Evolutionary conservation across 1,140 invertebrate species (phyloP).

Genomic region (Uloborus diversus): DNA sequence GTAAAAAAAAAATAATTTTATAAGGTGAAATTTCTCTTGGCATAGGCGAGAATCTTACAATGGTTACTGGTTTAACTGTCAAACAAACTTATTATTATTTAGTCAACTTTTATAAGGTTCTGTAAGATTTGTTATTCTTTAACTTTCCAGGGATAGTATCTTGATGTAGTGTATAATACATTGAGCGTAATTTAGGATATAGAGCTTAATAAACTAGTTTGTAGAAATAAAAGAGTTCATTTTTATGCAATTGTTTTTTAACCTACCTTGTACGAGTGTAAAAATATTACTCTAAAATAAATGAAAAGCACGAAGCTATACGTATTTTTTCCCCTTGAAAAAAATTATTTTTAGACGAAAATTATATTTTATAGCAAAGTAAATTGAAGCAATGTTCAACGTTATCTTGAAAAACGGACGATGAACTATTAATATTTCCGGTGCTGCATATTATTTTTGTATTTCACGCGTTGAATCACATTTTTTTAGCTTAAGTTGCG

Average conservation of each 20-base stretch:
- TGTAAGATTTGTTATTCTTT: conserved; percentile 48
- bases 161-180: background rate
- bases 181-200: background rate
- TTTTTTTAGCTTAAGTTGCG: too few relatives aligned
- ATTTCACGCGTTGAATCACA: too few relatives aligned
- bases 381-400: too few relatives aligned
- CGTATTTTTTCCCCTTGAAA: background rate
- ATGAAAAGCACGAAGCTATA: background rate
- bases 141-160: conserved; percentile 2
- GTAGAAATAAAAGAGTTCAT: background rate
- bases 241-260: background rate
- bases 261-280: background rate
- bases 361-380: too few relatives aligned
- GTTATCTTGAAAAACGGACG: too few relatives aligned
- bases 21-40: background rate
- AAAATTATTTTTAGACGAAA: too few relatives aligned
- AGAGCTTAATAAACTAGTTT: background rate
- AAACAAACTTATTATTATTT: background rate
- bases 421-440: too few relatives aligned
- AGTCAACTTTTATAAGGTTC: conserved; percentile 47
- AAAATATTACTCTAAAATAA: background rate
- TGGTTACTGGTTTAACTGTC: conserved; percentile 6
- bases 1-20: background rate
- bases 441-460: too few relatives aligned
- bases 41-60: background rate